phyloP scores from a whole-genome alignment of 2,888 invertebrate species.

The Microctonus aethiopoides region DNA sequence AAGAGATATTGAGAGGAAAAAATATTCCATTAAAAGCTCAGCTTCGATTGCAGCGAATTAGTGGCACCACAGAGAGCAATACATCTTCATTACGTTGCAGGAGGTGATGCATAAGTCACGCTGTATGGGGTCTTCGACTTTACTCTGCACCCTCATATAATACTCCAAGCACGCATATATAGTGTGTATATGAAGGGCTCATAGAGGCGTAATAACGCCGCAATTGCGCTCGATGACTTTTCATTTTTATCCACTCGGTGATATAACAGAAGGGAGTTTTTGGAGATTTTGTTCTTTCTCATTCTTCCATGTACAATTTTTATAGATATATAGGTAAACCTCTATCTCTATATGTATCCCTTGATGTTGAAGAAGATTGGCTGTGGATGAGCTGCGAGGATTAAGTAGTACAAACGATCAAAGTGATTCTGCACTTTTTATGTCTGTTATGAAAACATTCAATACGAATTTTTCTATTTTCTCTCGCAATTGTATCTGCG shows the following conservation, averaged over 20 bases:
- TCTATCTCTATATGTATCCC: neutral
- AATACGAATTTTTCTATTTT: conserved; percentile 19
- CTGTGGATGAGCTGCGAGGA: conserved; percentile 22
- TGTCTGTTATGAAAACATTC: neutral
- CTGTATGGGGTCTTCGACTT: conserved; percentile 51
- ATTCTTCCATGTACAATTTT: neutral
- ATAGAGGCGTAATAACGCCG: conserved; percentile 43
- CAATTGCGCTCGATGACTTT: conserved; percentile 54
- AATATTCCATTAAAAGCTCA: conserved; percentile 16
- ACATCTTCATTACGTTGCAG: conserved; percentile 58
- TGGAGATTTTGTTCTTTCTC: neutral
- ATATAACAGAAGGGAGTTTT: conserved; percentile 1
- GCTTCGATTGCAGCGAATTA: conserved; percentile 30
- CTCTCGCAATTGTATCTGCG: conserved; percentile 6
- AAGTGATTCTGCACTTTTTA: neutral
- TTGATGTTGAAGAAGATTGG: conserved; percentile 11
- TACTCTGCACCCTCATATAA: conserved; percentile 56
- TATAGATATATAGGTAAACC: neutral
- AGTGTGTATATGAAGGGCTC: conserved; percentile 45
- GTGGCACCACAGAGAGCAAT: conserved; percentile 41
- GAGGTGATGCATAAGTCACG: conserved; percentile 56
- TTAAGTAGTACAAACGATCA: conserved; percentile 5
- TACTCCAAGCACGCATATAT: conserved; percentile 37
- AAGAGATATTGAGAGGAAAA: neutral
- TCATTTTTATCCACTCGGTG: conserved; percentile 41